Base-by-base conservation (phyloP, 2,888 invertebrate genomes). In the Agrochola macilenta region DNA sequence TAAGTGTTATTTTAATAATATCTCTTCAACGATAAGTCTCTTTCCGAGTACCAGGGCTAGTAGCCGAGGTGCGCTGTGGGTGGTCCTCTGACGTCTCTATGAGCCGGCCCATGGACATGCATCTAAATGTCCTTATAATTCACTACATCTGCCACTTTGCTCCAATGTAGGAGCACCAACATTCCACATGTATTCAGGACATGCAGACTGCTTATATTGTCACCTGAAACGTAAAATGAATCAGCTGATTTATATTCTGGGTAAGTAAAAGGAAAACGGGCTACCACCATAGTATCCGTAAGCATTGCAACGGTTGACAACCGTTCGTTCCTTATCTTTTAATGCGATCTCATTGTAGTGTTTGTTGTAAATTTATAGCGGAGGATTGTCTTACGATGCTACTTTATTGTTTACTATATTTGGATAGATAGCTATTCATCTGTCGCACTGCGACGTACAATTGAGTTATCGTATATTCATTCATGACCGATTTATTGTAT, bases 51-150 rank as follows among this genome's bases (percentile, higher is more conserved):
- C 76, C 73, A 77, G 78, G 83, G 76, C 84, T 61, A 76, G 84
- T 76, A 79, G 89, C 84, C 84, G 85, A 88, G 92, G 89, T 89
- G 91, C 91, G 69, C 88, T 82, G 92, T 96, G 95, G 96, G 96
- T 95, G 96, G 96, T 95, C 95, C 79, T 52, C 89, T 95, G 94
- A 95, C 94, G 93, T 93, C 95, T 96, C 94, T 95, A 95, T 96
- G 93, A 86, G 89, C 83, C 84, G 82, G 86, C 84, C 84, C 90
- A 92, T 93, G 93, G 93, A 92, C 93, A 93, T 91, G 94, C 93
- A 93, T 94, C 92, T 95, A 95, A 94, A 95, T 95, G 93, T 94
- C 94, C 95, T 94, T 95, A 95, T 96, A 95, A 95, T 95, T 95
- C 94, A 93, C 92, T 93, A 94, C 95, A 95, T 94, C 93, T 94